Evolutionary conservation across 2,113 vertebrate species (phyloP).

Genomic region (Orthonyx spaldingii): DNA sequence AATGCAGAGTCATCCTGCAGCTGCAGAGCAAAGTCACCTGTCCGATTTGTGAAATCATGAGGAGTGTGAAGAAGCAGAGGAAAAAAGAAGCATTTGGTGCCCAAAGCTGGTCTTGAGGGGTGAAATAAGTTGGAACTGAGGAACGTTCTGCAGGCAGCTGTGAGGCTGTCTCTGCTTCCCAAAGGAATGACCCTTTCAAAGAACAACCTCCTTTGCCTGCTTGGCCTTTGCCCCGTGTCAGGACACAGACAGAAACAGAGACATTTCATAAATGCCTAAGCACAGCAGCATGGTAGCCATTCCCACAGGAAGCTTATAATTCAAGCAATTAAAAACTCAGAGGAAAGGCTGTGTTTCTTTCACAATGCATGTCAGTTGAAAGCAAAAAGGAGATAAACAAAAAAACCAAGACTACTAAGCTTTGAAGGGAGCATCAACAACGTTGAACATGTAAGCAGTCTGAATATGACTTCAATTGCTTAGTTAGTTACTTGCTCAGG

Average conservation of each 20-base stretch:
- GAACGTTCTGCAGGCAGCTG: neutral
- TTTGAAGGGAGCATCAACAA: neutral
- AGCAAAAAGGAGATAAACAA: neutral
- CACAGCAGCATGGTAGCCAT: neutral
- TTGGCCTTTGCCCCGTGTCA: neutral
- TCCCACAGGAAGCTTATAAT: neutral
- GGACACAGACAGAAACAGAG: neutral
- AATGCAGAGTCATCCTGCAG: neutral
- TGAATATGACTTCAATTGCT: neutral
- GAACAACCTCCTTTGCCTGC: neutral
- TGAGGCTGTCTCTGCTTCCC: neutral
- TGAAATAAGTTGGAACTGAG: neutral
- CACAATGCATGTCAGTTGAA: neutral
- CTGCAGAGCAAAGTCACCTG: neutral
- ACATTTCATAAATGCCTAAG: neutral
- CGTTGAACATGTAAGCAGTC: neutral
- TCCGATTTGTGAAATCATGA: neutral
- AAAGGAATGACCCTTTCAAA: neutral
- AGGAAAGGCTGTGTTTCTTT: neutral
- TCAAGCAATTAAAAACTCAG: neutral
- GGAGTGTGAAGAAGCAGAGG: neutral
- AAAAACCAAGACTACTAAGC: neutral
- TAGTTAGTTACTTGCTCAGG: neutral
- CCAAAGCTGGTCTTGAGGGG: neutral
- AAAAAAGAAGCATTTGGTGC: neutral